phyloP scores from a whole-genome alignment of 2,113 vertebrate genomes.

The Sula dactylatra region DNA sequence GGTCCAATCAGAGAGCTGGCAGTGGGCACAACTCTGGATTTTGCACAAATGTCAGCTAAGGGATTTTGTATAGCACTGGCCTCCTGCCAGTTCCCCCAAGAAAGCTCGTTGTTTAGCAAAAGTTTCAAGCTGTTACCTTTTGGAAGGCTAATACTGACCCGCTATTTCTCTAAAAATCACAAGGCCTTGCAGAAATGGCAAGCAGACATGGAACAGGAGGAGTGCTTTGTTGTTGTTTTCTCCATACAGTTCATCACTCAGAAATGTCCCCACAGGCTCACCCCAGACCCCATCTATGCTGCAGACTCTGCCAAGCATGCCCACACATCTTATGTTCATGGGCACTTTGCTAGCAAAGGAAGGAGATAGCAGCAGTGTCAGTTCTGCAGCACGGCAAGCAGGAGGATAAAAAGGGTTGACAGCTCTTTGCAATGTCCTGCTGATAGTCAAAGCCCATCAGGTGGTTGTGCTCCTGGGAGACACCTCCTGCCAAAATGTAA shows the following conservation, averaged over 20 bases:
- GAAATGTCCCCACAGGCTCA: neutral
- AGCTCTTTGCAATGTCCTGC: neutral
- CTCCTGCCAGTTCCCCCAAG: neutral
- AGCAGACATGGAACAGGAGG: neutral
- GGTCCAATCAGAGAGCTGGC: constrained; percentile 47
- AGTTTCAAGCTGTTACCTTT: constrained; percentile 57
- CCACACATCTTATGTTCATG: rapidly evolving
- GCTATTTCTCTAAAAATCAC: constrained; percentile 9
- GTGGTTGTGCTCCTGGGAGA: neutral
- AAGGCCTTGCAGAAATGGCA: neutral
- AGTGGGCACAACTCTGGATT: constrained; percentile 26
- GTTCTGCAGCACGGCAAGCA: neutral
- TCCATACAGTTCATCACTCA: neutral
- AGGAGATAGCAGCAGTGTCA: neutral
- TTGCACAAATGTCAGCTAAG: constrained; percentile 47
- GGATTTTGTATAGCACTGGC: constrained; percentile 47
- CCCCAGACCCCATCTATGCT: neutral
- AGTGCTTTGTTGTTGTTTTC: neutral
- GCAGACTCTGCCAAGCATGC: neutral
- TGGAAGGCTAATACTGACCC: constrained; percentile 56
- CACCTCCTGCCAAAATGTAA: neutral
- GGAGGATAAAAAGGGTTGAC: neutral
- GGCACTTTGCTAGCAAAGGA: neutral
- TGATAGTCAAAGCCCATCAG: neutral
- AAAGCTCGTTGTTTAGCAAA: constrained; percentile 61